Conservation (phyloP, 92 coral and sea anemone genomes). For the Bergia sp. region DNA sequence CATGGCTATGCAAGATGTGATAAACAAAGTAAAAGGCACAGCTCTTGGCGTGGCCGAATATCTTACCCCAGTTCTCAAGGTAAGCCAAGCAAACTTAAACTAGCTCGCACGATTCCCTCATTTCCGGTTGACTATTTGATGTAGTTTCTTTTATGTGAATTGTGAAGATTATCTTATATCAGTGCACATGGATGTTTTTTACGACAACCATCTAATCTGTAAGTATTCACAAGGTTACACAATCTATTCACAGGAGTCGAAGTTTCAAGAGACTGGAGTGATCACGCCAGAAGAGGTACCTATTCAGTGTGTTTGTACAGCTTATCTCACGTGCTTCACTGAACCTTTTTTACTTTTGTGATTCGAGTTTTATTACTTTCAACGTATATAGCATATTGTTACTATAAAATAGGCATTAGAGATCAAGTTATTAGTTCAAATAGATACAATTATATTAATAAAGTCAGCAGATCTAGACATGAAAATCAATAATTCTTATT, state of each 20-base stretch:
- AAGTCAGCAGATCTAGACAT: no score
- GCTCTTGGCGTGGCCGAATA: slow-evolving; percentile 99
- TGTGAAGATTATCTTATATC: not conserved
- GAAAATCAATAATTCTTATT: no score
- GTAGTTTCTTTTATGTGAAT: slow-evolving; percentile 17
- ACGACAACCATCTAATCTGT: not conserved
- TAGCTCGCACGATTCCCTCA: not conserved
- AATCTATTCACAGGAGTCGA: slow-evolving; percentile 78
- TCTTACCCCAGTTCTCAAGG: slow-evolving; percentile 95
- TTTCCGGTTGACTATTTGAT: not conserved
- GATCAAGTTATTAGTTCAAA: no score
- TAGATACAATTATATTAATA: no score
- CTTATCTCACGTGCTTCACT: not conserved
- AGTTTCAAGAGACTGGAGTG: slow-evolving; percentile 98
- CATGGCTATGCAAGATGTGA: slow-evolving; percentile 99
- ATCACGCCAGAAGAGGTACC: slow-evolving; percentile 97
- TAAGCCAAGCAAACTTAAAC: slow-evolving; percentile 27
- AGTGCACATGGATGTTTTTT: not conserved
- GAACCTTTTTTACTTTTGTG: no score
- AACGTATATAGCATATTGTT: no score
- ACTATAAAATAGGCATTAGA: no score
- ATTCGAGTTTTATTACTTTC: no score
- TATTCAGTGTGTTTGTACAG: slow-evolving; percentile 1
- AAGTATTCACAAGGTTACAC: not conserved
- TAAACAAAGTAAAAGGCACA: slow-evolving; percentile 95